Evolutionary conservation across 1,140 invertebrate species (phyloP).

Genomic region (Lepidurus couesii): DNA sequence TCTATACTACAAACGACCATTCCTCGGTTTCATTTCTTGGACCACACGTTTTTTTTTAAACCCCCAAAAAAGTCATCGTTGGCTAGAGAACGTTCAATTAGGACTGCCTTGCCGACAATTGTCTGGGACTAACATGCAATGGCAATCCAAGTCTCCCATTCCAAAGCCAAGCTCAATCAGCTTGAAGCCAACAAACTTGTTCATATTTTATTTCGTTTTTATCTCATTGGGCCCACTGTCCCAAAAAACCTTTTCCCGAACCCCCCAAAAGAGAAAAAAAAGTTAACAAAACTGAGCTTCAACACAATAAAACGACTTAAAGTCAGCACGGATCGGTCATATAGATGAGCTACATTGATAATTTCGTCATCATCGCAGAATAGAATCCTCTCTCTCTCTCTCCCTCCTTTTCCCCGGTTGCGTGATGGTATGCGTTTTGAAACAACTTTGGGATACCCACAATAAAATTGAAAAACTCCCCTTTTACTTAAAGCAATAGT

Average conservation of each 20-base stretch:
- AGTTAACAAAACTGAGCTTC: background rate
- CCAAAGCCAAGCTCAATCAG: background rate
- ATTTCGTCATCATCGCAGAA: conserved; percentile 7
- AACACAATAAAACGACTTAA: background rate
- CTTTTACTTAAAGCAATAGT: background rate
- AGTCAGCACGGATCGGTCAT: conserved; percentile 9
- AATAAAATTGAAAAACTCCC: background rate
- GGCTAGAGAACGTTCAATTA: background rate
- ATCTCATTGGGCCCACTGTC: background rate
- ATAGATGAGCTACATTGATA: conserved; percentile 22
- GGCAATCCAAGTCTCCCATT: conserved; percentile 7
- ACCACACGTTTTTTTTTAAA: background rate
- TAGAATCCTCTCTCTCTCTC: background rate
- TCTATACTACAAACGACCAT: no score
- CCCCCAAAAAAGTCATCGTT: background rate
- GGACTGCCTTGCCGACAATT: background rate
- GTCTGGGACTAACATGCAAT: background rate
- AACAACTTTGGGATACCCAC: background rate
- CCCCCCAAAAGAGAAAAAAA: conserved; percentile 1
- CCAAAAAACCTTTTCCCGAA: background rate
- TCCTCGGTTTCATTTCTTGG: background rate
- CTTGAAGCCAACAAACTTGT: background rate
- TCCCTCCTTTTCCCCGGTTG: background rate
- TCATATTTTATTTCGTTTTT: background rate
- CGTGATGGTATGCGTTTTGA: conserved; percentile 12